Evolutionary conservation across 2,888 invertebrate species (phyloP).

Genomic region (Zygogramma bicolorata): DNA sequence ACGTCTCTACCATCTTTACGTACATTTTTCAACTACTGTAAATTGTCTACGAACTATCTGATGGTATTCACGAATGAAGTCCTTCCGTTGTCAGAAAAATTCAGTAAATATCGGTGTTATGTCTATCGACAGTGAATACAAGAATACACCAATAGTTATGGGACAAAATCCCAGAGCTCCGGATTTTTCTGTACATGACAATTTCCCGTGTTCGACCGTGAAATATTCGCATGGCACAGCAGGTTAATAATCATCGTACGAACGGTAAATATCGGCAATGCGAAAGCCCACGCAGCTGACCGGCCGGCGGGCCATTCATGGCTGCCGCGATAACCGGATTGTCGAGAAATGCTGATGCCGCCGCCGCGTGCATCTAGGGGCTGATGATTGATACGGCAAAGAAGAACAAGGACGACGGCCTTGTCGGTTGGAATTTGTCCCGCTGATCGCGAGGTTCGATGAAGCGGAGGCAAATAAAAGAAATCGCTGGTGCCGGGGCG

Average conservation of each 20-base stretch:
- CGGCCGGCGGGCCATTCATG: constrained; percentile 3
- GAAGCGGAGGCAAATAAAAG: background rate
- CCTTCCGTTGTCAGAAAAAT: too few species aligned
- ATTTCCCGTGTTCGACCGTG: background rate
- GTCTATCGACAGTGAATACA: too few species aligned
- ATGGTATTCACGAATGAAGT: too few species aligned
- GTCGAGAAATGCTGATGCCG: constrained; percentile 8
- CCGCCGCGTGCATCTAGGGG: background rate
- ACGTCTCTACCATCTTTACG: too few species aligned
- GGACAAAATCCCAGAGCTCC: background rate
- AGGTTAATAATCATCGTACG: background rate
- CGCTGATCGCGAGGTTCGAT: constrained; percentile 8
- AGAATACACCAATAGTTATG: background rate
- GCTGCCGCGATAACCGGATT: constrained; percentile 3
- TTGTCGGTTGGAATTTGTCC: constrained; percentile 12
- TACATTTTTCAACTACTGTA: too few species aligned
- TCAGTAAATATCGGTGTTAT: too few species aligned
- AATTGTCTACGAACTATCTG: too few species aligned
- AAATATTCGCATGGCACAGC: background rate
- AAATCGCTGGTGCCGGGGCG: background rate
- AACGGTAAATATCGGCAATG: background rate
- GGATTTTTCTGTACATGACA: background rate
- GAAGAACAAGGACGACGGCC: background rate
- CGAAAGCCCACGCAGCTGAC: background rate
- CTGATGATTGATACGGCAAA: constrained; percentile 3